phyloP scores from a whole-genome alignment of 2,797 vertebrate genomes.

The Loriculus beryllinus region DNA sequence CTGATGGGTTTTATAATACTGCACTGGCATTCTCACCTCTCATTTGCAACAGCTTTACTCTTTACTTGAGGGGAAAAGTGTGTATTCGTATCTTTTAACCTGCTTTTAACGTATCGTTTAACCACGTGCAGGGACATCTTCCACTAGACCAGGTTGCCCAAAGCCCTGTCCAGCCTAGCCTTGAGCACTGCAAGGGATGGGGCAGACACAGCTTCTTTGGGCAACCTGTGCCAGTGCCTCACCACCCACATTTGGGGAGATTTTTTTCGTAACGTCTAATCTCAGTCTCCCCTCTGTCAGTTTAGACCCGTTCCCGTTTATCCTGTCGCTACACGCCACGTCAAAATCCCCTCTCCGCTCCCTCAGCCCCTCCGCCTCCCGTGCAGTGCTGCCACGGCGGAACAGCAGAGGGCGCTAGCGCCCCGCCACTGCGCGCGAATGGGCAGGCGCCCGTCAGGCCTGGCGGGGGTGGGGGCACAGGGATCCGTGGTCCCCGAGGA shows the following conservation, averaged over 20 bases:
- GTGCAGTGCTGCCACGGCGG: background rate
- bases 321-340: background rate
- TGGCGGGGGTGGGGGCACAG: rapidly evolving
- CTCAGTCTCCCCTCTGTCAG: background rate
- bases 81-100: rapidly evolving
- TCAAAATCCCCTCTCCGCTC: background rate
- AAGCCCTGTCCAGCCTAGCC: background rate
- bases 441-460: background rate
- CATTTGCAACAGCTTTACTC: background rate
- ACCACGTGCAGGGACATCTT: background rate
- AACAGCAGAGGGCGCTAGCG: background rate
- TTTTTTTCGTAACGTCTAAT: background rate
- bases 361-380: background rate
- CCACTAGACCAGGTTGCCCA: background rate
- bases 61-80: background rate
- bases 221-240: background rate
- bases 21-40: background rate
- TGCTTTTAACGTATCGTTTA: too few species aligned
- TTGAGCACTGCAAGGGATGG: background rate
- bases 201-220: background rate
- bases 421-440: background rate
- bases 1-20: rapidly evolving
- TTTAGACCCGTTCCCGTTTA: background rate
- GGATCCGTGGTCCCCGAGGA: background rate
- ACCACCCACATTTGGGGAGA: background rate